phyloP scores from a whole-genome alignment of 2,888 invertebrate genomes.

The Drosophila diplacantha region DNA sequence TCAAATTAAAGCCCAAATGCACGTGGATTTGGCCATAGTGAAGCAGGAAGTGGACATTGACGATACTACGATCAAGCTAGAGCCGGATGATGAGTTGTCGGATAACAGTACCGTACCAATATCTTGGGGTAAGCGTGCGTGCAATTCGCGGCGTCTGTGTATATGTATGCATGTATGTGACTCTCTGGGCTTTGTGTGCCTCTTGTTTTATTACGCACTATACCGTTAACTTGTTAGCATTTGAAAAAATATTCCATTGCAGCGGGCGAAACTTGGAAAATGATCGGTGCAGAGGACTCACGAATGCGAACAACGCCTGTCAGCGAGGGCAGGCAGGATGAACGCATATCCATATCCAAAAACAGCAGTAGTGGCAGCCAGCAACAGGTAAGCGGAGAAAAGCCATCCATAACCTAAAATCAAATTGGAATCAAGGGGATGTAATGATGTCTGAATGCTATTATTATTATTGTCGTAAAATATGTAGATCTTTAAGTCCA shows the following conservation, averaged over 20 bases:
- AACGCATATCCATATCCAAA: conserved; percentile 54
- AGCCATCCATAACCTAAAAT: conserved; percentile 33
- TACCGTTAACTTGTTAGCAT: conserved; percentile 56
- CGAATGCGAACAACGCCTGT: conserved; percentile 66
- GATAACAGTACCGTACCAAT: conserved; percentile 12
- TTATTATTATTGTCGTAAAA: background rate
- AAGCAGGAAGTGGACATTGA: conserved; percentile 54
- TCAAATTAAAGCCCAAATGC: conserved; percentile 29
- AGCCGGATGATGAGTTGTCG: conserved; percentile 28
- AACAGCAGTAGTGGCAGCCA: conserved; percentile 36
- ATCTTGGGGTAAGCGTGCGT: conserved; percentile 46
- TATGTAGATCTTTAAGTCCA: background rate
- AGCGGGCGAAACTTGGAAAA: conserved; percentile 40
- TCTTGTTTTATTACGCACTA: conserved; percentile 51
- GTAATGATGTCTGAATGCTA: background rate
- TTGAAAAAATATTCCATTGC: conserved; percentile 6
- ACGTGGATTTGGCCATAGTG: conserved; percentile 36
- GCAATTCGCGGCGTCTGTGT: conserved; percentile 3
- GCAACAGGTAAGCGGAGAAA: conserved; percentile 42
- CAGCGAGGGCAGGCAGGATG: conserved; percentile 58
- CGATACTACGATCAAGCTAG: conserved; percentile 52
- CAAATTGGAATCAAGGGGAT: background rate
- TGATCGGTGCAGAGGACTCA: conserved; percentile 58
- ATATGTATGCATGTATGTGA: conserved; percentile 7
- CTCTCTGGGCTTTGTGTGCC: conserved; percentile 1